Base-by-base conservation (phyloP, 2,888 invertebrate species). In the Melieria picta region DNA sequence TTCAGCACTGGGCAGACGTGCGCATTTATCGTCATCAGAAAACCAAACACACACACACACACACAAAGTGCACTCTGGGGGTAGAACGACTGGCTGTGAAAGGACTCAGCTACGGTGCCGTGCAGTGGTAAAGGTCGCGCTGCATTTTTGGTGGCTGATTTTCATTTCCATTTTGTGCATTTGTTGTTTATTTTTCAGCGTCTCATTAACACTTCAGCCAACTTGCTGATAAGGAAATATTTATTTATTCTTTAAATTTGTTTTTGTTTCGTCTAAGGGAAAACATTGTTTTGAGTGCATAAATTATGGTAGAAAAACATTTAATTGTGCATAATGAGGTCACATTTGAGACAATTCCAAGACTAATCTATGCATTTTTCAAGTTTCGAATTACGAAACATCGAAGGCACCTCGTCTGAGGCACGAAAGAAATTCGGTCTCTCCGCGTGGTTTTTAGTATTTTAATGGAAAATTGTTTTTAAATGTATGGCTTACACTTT, bases 121-220 rank as follows among this genome's bases (percentile, higher is more conserved):
- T 7, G 47, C 13, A 50, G n/a, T 56, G 16, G 56, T 16, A 56
- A 30, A 56, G 30, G 56, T 30, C 7, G 30, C 56, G 56, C 16
- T 48, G n/a, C 5, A 42, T 11, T 46, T 48, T 5, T 58, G 30
- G 10, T 43, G 30, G 1, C 43, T 63, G 30, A 11, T 58, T 43
- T 58, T 3, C 7, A 13, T 7, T n/a, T 61, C 7, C 9, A 13
- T 42, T 10, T 42, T 42, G 11, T 13, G 3, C 7, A 46, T 58
- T 42, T 4, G 7, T 16, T 9, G 2, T 4, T 10, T 50, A 1
- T 30, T 48, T 43, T 16, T 1, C 43, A 50, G 45, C 61, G 43
- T 45, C 67, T 67, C 67, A 67, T 61, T 67, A 67, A 30, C 60
- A 67, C 60, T 13, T 52, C 60, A 16, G 7, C n/a, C 13, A 50